These are phyloP conservation scores for Agriopis leucophaearia DNA, from an alignment of 2,888 invertebrate genomes.

Conservation along the genomic window DNA sequence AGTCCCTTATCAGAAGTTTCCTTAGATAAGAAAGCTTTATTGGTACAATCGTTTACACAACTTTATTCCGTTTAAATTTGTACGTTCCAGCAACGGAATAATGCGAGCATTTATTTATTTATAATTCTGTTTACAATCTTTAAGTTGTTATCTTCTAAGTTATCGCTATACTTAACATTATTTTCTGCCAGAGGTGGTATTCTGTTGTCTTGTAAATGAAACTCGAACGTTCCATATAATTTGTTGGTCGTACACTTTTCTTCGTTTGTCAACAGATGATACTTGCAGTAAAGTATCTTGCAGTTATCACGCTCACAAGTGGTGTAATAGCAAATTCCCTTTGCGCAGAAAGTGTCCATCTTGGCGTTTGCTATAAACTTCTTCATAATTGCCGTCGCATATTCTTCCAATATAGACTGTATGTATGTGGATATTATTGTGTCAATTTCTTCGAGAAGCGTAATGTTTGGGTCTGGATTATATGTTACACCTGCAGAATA, in stretches of 20 bases:
- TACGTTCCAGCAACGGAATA: constrained; percentile 28
- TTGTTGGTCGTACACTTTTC: constrained; percentile 55
- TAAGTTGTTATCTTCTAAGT: constrained; percentile 57
- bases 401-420: constrained; percentile 55
- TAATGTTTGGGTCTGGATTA: constrained; percentile 49
- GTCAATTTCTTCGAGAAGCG: constrained; percentile 38
- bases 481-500: constrained; percentile 35
- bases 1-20: constrained; percentile 41
- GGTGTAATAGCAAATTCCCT: constrained; percentile 67
- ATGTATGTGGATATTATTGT: constrained; percentile 54
- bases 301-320: constrained; percentile 56
- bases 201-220: constrained; percentile 42
- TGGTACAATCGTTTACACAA: constrained; percentile 29
- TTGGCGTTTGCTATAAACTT: constrained; percentile 57
- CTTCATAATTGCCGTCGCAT: constrained; percentile 63
- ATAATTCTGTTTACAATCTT: constrained; percentile 55
- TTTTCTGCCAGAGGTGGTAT: constrained; percentile 33
- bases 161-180: constrained; percentile 39
- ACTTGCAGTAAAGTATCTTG: constrained; percentile 60
- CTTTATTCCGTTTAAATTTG: constrained; percentile 16
- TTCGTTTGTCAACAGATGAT: constrained; percentile 59
- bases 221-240: constrained; percentile 34
- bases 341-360: constrained; percentile 60
- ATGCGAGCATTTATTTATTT: constrained; percentile 45
- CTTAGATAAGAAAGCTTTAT: constrained; percentile 45